Evolutionary conservation across 2,797 vertebrate genomes (phyloP).

Genomic region (Danio choprae): DNA sequence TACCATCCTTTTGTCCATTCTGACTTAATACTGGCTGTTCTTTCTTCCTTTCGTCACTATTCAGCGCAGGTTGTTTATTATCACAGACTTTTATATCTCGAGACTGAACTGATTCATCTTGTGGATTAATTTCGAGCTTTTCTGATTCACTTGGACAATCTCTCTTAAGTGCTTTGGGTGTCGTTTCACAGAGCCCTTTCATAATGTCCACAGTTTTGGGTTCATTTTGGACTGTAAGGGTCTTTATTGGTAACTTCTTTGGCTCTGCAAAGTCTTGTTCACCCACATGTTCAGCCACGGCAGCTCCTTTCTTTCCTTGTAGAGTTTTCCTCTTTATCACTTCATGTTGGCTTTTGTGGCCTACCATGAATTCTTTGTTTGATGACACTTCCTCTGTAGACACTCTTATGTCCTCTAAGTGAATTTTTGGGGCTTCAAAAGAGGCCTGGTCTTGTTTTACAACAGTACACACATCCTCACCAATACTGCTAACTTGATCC

Average conservation of each 20-base stretch:
- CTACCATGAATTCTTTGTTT: constrained; percentile 26
- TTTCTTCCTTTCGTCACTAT: constrained; percentile 33
- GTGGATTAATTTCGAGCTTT: constrained; percentile 7
- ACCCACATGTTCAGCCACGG: background rate
- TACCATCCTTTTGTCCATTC: constrained; percentile 8
- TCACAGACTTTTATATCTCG: constrained; percentile 16
- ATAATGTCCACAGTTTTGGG: constrained; percentile 23
- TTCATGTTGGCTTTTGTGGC: constrained; percentile 33
- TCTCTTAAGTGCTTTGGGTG: constrained; percentile 4
- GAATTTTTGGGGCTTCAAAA: constrained; percentile 24
- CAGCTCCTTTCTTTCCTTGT: constrained; percentile 3
- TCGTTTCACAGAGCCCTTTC: constrained; percentile 23
- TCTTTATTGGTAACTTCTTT: constrained; percentile 21
- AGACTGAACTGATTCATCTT: background rate
- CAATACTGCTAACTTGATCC: constrained; percentile 16
- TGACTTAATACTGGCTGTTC: constrained; percentile 4
- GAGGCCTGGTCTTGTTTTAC: constrained; percentile 38
- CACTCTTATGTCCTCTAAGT: constrained; percentile 30
- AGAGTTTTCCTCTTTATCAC: constrained; percentile 34
- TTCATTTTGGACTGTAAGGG: background rate
- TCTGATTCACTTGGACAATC: constrained; percentile 1
- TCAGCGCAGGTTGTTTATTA: background rate
- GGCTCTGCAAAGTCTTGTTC: constrained; percentile 12
- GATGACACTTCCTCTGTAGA: constrained; percentile 29
- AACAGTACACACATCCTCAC: constrained; percentile 30